Conservation (phyloP, 1,140 invertebrate species). For the Hylyphantes graminicola region DNA sequence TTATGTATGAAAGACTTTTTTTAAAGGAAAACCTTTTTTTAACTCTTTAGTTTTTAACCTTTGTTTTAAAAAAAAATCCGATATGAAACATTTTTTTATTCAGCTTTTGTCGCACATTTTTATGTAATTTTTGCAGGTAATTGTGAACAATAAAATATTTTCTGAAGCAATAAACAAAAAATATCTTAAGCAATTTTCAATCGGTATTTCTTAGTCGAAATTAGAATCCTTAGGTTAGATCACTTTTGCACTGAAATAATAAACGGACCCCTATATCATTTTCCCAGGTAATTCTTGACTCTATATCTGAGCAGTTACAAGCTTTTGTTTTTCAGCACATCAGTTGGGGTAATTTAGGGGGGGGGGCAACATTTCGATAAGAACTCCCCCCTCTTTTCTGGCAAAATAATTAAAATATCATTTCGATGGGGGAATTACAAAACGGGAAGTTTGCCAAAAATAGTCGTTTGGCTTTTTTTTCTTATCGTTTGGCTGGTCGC, state of each 20-base stretch:
- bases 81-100: no score
- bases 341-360: slow-evolving; percentile 14
- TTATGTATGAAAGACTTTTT: no score
- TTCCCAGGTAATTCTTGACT: slow-evolving; percentile 20
- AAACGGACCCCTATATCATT: slow-evolving; percentile 28
- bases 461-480: slow-evolving; percentile 22
- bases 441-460: slow-evolving; percentile 40
- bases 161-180: no score
- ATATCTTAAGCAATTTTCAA: no score
- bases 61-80: no score
- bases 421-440: slow-evolving; percentile 6
- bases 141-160: no score
- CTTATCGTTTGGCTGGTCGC: slow-evolving; percentile 21
- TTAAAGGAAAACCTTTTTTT: no score
- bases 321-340: slow-evolving; percentile 26
- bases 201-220: no score
- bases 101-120: no score
- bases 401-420: slow-evolving; percentile 44
- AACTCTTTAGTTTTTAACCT: no score
- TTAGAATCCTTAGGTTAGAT: no score
- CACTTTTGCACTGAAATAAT: neutral
- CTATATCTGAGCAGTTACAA: slow-evolving; percentile 28
- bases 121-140: no score
- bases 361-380: slow-evolving; percentile 12
- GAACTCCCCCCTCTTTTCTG: neutral